These are phyloP conservation scores for Engraulis encrasicolus DNA, from an alignment of 2,113 vertebrate genomes.

Conservation along the genomic window DNA sequence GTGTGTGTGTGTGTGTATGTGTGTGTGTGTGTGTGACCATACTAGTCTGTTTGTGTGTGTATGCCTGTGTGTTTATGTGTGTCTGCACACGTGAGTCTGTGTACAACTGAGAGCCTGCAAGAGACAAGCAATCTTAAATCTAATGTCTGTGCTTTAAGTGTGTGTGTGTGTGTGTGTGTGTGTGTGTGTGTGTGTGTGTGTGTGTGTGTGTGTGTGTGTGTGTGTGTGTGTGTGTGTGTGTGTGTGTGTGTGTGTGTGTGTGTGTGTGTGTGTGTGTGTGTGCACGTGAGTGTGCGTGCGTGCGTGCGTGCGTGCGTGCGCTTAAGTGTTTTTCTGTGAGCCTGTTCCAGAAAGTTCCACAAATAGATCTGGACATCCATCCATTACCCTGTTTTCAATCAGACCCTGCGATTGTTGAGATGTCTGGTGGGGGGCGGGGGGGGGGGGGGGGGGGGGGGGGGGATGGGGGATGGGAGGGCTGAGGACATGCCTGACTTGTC, in stretches of 20 bases:
- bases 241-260: not conserved
- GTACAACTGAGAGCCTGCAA: not conserved
- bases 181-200: not conserved
- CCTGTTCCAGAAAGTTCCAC: not conserved
- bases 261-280: not conserved
- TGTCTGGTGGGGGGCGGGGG: slow-evolving; percentile 27
- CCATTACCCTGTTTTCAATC: slow-evolving; percentile 23
- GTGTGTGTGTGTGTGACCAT: not conserved
- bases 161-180: not conserved
- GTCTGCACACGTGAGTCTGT: not conserved
- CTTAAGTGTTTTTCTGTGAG: no score
- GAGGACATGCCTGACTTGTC: slow-evolving; percentile 21
- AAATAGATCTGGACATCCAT: slow-evolving; percentile 26
- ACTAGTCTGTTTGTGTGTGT: not conserved
- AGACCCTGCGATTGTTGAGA: slow-evolving; percentile 19
- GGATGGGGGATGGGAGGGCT: no score
- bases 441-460: no score
- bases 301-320: not conserved
- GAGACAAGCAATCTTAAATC: not conserved
- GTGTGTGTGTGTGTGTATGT: not conserved
- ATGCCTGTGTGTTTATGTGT: not conserved
- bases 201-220: not conserved
- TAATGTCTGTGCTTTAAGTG: not conserved
- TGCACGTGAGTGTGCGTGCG: not conserved
- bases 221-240: not conserved